Percentiles rank a stretch among this genome's conserved stretches.
Evolutionary conservation across 2,113 vertebrate species (phyloP).

Genomic region (Cervus canadensis): DNA sequence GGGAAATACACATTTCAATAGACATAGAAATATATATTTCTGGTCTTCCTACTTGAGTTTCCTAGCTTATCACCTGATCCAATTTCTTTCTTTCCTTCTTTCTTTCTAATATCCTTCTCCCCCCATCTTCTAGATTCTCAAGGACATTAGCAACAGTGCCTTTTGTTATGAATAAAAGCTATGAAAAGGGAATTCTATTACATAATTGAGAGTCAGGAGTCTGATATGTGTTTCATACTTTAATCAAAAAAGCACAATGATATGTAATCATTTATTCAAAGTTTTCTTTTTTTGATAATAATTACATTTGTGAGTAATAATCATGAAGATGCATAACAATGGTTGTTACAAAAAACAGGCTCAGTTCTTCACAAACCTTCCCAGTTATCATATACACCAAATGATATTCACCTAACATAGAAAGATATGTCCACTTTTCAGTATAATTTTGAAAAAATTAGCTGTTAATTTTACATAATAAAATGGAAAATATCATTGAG

Average conservation of each 20-base stretch:
- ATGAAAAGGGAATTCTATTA: background rate
- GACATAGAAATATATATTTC: background rate
- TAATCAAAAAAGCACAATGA: background rate
- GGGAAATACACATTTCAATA: background rate
- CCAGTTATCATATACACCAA: background rate
- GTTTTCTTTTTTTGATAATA: background rate
- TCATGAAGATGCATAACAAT: background rate
- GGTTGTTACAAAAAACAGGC: background rate
- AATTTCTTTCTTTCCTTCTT: background rate
- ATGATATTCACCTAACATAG: background rate
- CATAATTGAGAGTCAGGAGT: background rate
- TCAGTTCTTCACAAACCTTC: background rate
- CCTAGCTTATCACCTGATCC: background rate
- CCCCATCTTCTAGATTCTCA: background rate
- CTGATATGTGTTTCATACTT: background rate
- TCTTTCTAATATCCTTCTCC: background rate
- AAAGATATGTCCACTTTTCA: background rate
- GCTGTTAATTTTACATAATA: background rate
- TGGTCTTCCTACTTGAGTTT: background rate
- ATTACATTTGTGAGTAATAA: background rate
- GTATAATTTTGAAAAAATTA: background rate
- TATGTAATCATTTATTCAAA: background rate
- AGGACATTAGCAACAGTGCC: background rate
- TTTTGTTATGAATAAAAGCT: slow-evolving; percentile 22
- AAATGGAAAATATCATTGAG: background rate